Percentiles rank a stretch among this genome's conserved stretches.
phyloP scores from a whole-genome alignment of 2,113 vertebrate genomes.

The Psittacula cyanocephala region DNA sequence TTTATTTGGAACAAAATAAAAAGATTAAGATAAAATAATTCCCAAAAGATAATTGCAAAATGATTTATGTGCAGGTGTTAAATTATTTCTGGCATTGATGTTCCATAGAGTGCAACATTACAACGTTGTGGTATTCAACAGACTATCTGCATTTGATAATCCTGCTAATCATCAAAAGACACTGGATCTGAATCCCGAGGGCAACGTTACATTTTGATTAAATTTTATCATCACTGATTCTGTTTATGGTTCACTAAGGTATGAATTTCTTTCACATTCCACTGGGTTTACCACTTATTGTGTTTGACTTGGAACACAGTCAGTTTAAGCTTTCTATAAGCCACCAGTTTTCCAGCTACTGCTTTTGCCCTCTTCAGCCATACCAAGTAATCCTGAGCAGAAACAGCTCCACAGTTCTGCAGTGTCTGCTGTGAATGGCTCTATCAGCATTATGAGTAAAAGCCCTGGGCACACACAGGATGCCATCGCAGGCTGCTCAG shows the following conservation, averaged over 20 bases:
- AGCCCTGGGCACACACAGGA: not conserved
- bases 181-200: constrained; percentile 31
- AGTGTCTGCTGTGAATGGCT: not conserved
- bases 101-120: not conserved
- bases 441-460: accelerated
- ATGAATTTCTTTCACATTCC: constrained; percentile 65
- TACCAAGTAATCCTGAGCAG: not conserved
- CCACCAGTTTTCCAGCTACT: constrained; percentile 40
- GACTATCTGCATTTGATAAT: constrained; percentile 41
- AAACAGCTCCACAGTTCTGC: not conserved
- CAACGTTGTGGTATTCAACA: constrained; percentile 33
- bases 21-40: constrained; percentile 72
- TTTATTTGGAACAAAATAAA: constrained; percentile 73
- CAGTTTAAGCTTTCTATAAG: constrained; percentile 11
- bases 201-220: constrained; percentile 60
- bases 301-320: constrained; percentile 57
- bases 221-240: constrained; percentile 50
- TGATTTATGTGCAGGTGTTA: constrained; percentile 73
- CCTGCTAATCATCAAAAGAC: constrained; percentile 44
- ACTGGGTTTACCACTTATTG: constrained; percentile 26
- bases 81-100: constrained; percentile 58
- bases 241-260: constrained; percentile 55
- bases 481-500: not conserved
- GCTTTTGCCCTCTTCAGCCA: not conserved
- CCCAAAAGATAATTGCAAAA: constrained; percentile 67